Base-by-base conservation (phyloP, 2,113 vertebrate species). In the Esox niger region DNA sequence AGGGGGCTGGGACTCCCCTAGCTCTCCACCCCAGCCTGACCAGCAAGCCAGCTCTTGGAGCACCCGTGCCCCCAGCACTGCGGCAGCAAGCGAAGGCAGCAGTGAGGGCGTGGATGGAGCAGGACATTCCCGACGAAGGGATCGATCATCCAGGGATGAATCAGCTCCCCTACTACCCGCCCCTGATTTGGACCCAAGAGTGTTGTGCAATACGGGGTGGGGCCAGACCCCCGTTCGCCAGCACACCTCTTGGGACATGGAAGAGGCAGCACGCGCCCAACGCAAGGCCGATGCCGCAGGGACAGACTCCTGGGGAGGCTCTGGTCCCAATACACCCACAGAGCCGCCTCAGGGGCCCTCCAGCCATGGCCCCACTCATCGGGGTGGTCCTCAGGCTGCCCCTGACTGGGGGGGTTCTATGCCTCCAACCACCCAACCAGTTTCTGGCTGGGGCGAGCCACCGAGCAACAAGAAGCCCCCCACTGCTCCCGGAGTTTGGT, bases 181-280 rank as follows among this genome's bases (percentile, higher is more conserved):
- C 95, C 75, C 93, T 64, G 97, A 99, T 78, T 91, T 98, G 69
- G 97, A 99, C 88, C 97, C 96, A 27, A 91, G 95, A 76, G 97
- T 99, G 75, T 90, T 99, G 82, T 96, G 93, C 83, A 99, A 99
- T 82, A 91, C 94, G 0, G 97, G 97, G 35, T 99, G 97, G 97
- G 97, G 97, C 79, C 97, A 98, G 90, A 98, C 95, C 73, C 97
- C 97, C 49, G 96, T 99, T 55, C 93, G 94, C 80, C 97, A 99
- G 84, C 96, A 99, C 90, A 98, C 95, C 81, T 93, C 94, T 77
- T 99, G 97, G 97, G 96, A 98, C 89, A 96, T 97, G 92, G 96
- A 98, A 86, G 94, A 96, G 93, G 93, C 91, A 88, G 60, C 83
- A 91, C 79, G 88, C 92, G 30, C 93, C 95, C 76, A 82, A 86